phyloP scores from a whole-genome alignment of 2,797 vertebrate genomes.

The Lophotriccus pileatus region DNA sequence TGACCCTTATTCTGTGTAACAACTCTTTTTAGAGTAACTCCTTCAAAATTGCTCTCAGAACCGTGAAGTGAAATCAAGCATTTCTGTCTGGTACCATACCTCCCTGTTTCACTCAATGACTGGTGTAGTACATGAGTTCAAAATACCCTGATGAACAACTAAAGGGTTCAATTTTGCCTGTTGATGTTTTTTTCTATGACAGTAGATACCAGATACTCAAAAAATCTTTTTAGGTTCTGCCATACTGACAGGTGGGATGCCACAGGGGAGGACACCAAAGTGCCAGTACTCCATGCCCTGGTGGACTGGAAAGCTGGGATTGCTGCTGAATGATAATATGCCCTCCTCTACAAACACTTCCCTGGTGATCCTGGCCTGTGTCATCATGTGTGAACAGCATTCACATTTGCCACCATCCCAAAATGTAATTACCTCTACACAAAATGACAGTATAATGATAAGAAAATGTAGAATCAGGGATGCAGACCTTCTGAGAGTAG shows the following conservation, averaged over 20 bases:
- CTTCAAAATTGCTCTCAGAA: not conserved
- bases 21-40: not conserved
- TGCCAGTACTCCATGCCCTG: not conserved
- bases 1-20: not conserved
- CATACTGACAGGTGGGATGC: not conserved
- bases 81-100: not conserved
- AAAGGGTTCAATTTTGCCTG: not conserved
- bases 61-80: not conserved
- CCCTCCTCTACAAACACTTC: not conserved
- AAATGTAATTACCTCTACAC: conserved; percentile 2
- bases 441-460: not conserved
- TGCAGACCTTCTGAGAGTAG: not conserved
- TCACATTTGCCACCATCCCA: not conserved
- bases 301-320: not conserved
- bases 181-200: not conserved
- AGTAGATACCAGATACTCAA: not conserved
- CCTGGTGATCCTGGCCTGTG: not conserved
- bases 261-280: not conserved
- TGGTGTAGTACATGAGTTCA: not conserved
- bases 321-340: conserved; percentile 10
- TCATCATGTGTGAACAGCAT: not conserved
- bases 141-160: not conserved
- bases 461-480: conserved; percentile 22
- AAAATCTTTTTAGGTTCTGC: not conserved
- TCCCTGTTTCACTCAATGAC: not conserved